A percentile compares a stretch with the other conserved stretches of the same genome.
These are phyloP conservation scores for Peromyscus melanophrys DNA, from an alignment of 2,797 vertebrate genomes.

Conservation along the genomic window DNA sequence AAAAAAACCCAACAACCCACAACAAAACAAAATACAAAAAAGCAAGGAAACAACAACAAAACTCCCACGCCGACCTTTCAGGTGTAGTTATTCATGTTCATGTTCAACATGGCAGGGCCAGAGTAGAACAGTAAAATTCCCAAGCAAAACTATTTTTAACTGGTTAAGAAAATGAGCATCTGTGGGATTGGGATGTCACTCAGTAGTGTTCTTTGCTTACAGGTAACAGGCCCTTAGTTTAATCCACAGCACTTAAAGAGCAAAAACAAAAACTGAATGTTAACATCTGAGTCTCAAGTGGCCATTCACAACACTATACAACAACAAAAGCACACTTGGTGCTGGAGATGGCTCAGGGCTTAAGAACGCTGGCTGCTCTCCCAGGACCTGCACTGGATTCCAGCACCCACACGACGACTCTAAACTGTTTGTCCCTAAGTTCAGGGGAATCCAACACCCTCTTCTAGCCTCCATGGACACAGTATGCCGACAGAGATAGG, in stretches of 20 bases:
- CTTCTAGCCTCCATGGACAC: too few species aligned
- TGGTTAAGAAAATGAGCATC: neutral
- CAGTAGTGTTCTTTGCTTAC: neutral
- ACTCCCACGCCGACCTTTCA: neutral
- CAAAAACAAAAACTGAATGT: neutral
- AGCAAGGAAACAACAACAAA: neutral
- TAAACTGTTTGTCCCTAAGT: neutral
- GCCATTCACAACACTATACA: neutral
- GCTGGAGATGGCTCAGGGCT: neutral
- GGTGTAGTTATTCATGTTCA: too few species aligned
- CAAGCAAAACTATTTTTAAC: neutral
- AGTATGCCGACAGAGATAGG: neutral
- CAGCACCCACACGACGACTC: neutral
- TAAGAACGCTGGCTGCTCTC: neutral
- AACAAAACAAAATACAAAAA: neutral
- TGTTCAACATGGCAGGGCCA: neutral
- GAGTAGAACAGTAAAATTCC: neutral
- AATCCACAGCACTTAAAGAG: neutral
- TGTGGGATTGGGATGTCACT: neutral
- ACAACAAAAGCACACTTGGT: neutral
- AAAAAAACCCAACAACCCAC: neutral
- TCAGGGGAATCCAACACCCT: neutral
- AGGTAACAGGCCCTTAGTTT: neutral
- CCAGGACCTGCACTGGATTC: neutral
- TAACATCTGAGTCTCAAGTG: conserved; percentile 15